Evolutionary conservation across 2,888 invertebrate species (phyloP).

Genomic region (Euzetes globulus): DNA sequence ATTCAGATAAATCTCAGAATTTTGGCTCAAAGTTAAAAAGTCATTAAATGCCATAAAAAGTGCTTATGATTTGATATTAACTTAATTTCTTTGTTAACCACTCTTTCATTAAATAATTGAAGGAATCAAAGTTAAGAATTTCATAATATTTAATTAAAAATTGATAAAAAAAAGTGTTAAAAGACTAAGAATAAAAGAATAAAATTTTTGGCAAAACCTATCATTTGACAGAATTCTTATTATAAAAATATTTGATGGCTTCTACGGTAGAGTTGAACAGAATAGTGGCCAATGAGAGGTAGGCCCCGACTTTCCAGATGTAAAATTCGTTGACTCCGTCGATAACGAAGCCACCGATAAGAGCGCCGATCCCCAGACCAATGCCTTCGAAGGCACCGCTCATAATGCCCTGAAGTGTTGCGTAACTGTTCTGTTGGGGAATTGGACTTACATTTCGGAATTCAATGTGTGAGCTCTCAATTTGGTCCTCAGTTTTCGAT

Average conservation of each 20-base stretch:
- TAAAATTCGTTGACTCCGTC: not conserved
- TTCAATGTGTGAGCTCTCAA: not conserved
- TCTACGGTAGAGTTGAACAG: slow-evolving; percentile 28
- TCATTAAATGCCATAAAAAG: no score
- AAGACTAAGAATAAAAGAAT: no score
- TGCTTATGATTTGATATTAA: no score
- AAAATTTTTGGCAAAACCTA: no score
- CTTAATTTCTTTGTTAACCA: no score
- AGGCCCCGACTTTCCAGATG: slow-evolving; percentile 33
- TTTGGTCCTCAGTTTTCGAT: not conserved
- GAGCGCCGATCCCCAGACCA: slow-evolving; percentile 48
- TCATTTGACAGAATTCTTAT: not conserved
- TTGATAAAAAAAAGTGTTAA: no score
- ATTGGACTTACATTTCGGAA: no score
- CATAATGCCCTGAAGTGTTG: slow-evolving; percentile 77
- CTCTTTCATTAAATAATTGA: no score
- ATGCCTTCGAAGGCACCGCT: slow-evolving; percentile 80
- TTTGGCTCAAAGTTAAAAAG: no score
- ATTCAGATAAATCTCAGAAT: no score
- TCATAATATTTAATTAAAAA: not conserved
- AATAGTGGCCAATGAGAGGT: slow-evolving; percentile 11
- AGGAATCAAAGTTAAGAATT: no score
- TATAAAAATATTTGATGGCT: slow-evolving; percentile 6
- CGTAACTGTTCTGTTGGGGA: slow-evolving; percentile 44
- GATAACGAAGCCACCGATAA: slow-evolving; percentile 33